Conservation (phyloP, 2,113 vertebrate species). For the Cercocebus atys region DNA sequence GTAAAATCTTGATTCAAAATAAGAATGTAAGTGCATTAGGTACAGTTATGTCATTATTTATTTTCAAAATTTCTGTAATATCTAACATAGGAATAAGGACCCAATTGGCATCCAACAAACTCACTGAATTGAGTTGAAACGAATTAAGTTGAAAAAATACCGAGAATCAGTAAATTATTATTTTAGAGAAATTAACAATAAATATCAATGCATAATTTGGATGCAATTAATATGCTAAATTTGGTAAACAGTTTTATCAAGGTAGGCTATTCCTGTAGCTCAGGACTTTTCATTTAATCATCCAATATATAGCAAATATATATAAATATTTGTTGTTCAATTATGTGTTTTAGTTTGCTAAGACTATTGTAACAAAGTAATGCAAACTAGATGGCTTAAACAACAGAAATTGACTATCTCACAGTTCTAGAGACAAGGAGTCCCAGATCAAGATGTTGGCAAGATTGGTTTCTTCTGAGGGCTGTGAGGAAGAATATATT, state of each 20-base stretch:
- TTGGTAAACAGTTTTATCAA: conserved; percentile 65
- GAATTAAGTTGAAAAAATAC: conserved; percentile 45
- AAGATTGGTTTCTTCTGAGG: neutral
- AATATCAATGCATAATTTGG: conserved; percentile 63
- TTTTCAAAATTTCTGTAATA: neutral
- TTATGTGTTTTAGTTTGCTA: neutral
- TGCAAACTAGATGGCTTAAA: neutral
- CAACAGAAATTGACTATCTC: neutral
- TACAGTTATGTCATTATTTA: neutral
- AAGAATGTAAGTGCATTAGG: neutral
- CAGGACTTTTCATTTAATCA: conserved; percentile 52
- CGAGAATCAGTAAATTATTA: conserved; percentile 61
- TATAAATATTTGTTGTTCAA: neutral
- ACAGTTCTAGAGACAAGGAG: fast-evolving
- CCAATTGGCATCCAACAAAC: neutral
- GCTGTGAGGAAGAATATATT: fast-evolving
- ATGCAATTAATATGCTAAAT: conserved; percentile 69
- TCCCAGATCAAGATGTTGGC: neutral
- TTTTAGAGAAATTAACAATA: conserved; percentile 67
- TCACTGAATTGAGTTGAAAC: conserved; percentile 2
- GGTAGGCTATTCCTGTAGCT: conserved; percentile 60
- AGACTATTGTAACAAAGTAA: neutral
- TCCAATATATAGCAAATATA: neutral
- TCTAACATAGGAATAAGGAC: neutral
- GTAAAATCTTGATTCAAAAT: neutral